These are phyloP conservation scores for Gavia stellata DNA, from an alignment of 2,113 vertebrate genomes.

Conservation along the genomic window DNA sequence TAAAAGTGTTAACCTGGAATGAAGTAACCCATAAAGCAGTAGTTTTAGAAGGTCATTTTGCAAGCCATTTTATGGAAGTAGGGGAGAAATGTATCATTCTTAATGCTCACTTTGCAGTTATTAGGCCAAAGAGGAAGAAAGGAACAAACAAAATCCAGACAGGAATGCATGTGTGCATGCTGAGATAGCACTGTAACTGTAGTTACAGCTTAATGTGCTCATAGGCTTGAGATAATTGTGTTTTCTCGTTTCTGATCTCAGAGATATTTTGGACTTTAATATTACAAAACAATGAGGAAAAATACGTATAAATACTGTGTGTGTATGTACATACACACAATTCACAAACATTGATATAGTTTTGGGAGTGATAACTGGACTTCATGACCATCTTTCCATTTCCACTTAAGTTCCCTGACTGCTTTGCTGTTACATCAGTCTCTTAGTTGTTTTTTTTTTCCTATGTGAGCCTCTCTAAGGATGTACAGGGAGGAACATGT, in stretches of 20 bases:
- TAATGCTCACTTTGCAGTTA: background rate
- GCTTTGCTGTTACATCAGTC: background rate
- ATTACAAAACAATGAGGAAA: background rate
- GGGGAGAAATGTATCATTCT: background rate
- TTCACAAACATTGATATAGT: background rate
- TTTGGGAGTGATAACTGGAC: background rate
- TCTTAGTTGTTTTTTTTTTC: background rate
- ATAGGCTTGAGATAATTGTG: background rate
- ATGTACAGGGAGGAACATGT: accelerated
- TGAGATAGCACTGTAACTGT: background rate
- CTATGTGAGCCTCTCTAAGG: background rate
- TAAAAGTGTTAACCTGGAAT: background rate
- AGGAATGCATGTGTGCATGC: background rate
- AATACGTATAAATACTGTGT: background rate
- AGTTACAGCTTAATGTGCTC: background rate
- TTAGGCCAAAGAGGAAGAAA: background rate
- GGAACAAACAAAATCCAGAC: background rate
- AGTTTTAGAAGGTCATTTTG: background rate
- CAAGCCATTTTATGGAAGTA: background rate
- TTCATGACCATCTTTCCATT: background rate
- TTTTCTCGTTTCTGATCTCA: background rate
- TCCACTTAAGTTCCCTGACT: background rate
- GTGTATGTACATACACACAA: background rate
- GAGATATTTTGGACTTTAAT: background rate
- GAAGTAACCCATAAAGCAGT: background rate